Evolutionary conservation across 2,797 vertebrate genomes (phyloP).

Genomic region (Pipistrellus nathusii): DNA sequence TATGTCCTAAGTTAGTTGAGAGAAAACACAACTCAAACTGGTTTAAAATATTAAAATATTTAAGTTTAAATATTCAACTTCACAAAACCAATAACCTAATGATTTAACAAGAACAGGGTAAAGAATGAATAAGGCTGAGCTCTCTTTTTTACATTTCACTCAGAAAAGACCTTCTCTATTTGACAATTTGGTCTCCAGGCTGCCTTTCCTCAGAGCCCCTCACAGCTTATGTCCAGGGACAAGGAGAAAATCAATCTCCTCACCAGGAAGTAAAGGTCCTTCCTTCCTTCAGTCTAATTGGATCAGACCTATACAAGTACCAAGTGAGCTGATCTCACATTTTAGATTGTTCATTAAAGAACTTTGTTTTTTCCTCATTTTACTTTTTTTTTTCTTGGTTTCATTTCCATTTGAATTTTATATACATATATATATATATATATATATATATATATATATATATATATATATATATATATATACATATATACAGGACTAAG

Average conservation of each 20-base stretch:
- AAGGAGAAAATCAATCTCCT: background rate
- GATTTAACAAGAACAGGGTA: background rate
- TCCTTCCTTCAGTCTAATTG: background rate
- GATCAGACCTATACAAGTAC: background rate
- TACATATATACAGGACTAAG: background rate
- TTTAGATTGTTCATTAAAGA: background rate
- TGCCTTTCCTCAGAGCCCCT: background rate
- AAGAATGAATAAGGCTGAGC: background rate
- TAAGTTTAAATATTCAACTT: background rate
- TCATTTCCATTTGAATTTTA: background rate
- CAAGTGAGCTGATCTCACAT: background rate
- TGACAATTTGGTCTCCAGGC: background rate
- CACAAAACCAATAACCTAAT: slow-evolving; percentile 23
- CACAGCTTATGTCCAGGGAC: background rate
- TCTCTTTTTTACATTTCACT: background rate
- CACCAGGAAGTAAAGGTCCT: background rate
- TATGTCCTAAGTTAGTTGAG: background rate
- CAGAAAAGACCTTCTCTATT: background rate
- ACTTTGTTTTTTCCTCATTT: background rate
- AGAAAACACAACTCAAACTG: background rate
- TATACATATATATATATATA: too few relatives aligned
- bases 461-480: too few relatives aligned
- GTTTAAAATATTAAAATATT: too few relatives aligned
- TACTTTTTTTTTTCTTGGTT: background rate
- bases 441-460: too few relatives aligned